Conservation (phyloP, 2,113 vertebrate species). For the Chiloscyllium plagiosum region DNA sequence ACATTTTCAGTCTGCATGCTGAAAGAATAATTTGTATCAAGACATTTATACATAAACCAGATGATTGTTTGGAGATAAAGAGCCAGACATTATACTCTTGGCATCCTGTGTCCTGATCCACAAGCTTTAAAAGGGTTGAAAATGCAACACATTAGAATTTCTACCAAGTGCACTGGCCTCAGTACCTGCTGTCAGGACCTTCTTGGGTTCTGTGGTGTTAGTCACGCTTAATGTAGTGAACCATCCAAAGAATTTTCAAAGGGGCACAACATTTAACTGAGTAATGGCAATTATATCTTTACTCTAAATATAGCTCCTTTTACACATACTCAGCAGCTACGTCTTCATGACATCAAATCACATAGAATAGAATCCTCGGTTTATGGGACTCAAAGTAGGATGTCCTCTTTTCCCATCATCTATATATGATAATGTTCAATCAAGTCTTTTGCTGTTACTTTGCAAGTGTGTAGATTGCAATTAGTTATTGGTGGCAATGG, state of each 20-base stretch:
- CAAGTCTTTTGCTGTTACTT: too few relatives aligned
- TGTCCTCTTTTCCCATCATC: too few relatives aligned
- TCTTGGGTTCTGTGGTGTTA: not conserved
- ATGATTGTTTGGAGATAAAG: not conserved
- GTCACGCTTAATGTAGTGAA: not conserved
- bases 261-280: not conserved
- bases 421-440: too few relatives aligned
- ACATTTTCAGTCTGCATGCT: slow-evolving; percentile 40
- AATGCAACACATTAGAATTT: not conserved
- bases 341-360: too few relatives aligned
- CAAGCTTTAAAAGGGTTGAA: not conserved
- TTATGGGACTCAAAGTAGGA: too few relatives aligned
- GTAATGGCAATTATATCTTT: too few relatives aligned
- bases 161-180: not conserved
- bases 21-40: not conserved
- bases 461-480: too few relatives aligned
- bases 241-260: not conserved
- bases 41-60: not conserved
- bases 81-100: not conserved
- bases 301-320: too few relatives aligned
- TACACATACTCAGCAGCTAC: too few relatives aligned
- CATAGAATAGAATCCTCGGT: too few relatives aligned
- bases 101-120: not conserved
- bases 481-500: too few relatives aligned
- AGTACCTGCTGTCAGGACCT: not conserved